A percentile compares a stretch with the other conserved stretches of the same genome.
These are phyloP conservation scores for Pollicipes pollicipes DNA, from an alignment of 1,140 invertebrate genomes.

Conservation along the genomic window DNA sequence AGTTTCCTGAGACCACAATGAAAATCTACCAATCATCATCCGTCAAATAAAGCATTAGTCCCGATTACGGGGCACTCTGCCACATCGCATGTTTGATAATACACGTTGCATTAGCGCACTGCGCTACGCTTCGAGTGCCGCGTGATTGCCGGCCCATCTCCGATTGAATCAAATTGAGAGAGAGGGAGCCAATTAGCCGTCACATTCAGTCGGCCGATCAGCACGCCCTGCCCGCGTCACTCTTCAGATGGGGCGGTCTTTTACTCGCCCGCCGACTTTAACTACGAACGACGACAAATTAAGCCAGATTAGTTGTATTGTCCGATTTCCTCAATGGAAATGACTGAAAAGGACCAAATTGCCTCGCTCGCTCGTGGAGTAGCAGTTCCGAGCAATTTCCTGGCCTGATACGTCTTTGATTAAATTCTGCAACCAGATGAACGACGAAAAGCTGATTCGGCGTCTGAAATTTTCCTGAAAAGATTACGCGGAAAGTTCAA, in stretches of 20 bases:
- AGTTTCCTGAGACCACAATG: too few species aligned
- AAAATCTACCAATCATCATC: too few species aligned
- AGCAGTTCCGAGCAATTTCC: not conserved
- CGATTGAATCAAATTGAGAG: not conserved
- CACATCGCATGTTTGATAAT: too few species aligned
- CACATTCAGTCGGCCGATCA: not conserved
- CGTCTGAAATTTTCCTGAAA: too few species aligned
- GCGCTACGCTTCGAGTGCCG: too few species aligned
- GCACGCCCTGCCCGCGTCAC: too few species aligned
- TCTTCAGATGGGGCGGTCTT: not conserved
- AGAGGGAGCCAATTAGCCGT: not conserved
- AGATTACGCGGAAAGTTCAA: too few species aligned
- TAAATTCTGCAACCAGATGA: not conserved
- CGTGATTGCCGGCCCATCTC: too few species aligned
- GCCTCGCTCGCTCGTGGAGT: not conserved
- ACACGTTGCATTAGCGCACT: too few species aligned
- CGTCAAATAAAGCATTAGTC: too few species aligned
- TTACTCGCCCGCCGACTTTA: not conserved
- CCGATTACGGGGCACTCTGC: too few species aligned
- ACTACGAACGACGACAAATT: not conserved
- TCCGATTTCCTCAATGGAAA: not conserved
- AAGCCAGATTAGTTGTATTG: not conserved
- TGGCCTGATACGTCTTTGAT: not conserved
- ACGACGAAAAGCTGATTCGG: too few species aligned
- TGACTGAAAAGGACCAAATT: not conserved